Conservation (phyloP, 2,888 invertebrate genomes). For the Phragmatobia fuliginosa region DNA sequence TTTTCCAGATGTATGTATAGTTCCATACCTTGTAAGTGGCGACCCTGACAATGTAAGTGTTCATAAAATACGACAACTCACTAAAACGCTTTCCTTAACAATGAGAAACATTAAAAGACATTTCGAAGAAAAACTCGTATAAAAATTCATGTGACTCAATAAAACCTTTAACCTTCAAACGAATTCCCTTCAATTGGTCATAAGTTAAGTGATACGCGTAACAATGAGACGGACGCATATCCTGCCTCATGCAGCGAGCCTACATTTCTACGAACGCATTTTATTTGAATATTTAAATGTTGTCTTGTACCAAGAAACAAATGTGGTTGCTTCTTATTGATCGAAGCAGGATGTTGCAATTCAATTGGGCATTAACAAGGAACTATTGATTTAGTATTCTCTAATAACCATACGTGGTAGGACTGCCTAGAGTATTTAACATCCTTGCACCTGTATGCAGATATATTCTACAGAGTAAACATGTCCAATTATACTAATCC, state of each 20-base stretch:
- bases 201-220: constrained; percentile 39
- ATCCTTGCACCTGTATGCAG: not conserved
- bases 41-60: not conserved
- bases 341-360: not conserved
- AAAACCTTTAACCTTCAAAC: constrained; percentile 9
- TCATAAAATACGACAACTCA: not conserved
- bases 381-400: constrained; percentile 4
- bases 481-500: not conserved
- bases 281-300: constrained; percentile 44
- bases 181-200: constrained; percentile 25
- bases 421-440: not conserved
- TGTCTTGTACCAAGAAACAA: constrained; percentile 38
- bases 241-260: constrained; percentile 54
- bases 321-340: constrained; percentile 17
- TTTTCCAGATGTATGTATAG: not conserved
- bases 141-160: not conserved
- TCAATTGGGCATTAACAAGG: not conserved
- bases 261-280: constrained; percentile 52
- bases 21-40: not conserved
- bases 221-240: constrained; percentile 70
- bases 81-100: not conserved
- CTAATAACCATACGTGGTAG: not conserved
- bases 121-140: not conserved
- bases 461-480: not conserved
- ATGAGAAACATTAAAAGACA: not conserved